These are phyloP conservation scores for Chloebia gouldiae DNA, from an alignment of 2,113 vertebrate genomes.

Conservation along the genomic window DNA sequence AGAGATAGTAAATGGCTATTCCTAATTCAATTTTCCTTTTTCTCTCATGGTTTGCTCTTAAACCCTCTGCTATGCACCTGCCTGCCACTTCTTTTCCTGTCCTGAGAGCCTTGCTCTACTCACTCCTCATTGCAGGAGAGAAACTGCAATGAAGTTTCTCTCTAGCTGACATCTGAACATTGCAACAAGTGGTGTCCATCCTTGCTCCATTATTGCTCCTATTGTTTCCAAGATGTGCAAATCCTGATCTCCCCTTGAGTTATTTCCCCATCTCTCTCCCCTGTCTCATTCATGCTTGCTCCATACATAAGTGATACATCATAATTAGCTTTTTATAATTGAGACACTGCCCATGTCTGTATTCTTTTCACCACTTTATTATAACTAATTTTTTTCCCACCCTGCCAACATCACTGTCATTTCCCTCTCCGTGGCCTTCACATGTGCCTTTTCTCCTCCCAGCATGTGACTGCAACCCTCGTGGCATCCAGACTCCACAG, in stretches of 20 bases:
- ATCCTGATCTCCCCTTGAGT: not conserved
- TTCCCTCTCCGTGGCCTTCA: not conserved
- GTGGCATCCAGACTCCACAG: constrained; percentile 81
- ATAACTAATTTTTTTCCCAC: not conserved
- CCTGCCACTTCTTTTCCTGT: not conserved
- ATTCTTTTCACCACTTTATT: not conserved
- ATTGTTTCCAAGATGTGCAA: not conserved
- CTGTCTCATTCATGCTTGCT: not conserved
- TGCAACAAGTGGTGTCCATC: not conserved
- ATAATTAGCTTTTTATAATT: not conserved
- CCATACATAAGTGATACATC: not conserved
- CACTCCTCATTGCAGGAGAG: not conserved
- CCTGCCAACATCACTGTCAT: not conserved
- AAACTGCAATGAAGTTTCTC: not conserved
- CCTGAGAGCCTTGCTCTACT: not conserved
- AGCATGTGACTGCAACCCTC: constrained; percentile 93
- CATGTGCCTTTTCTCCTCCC: not conserved
- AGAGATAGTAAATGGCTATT: not conserved
- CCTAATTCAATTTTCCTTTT: not conserved
- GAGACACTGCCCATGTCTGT: not conserved
- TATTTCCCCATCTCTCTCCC: not conserved
- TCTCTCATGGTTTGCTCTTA: not conserved
- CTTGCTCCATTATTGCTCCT: not conserved
- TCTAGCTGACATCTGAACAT: not conserved
- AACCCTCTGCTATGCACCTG: not conserved